These are phyloP conservation scores for Blera fallax DNA, from an alignment of 2,888 invertebrate genomes.

Conservation along the genomic window DNA sequence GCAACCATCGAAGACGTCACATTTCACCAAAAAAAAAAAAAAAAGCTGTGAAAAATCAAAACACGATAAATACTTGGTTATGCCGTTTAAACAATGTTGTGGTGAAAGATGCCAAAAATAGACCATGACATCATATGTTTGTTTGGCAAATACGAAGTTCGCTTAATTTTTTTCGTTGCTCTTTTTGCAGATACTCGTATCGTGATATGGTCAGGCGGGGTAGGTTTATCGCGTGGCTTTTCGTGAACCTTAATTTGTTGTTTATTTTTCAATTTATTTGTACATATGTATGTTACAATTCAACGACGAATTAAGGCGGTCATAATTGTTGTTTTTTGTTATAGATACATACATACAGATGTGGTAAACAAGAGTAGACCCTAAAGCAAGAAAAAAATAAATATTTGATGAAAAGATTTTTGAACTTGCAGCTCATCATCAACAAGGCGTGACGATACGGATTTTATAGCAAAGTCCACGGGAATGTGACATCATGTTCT, in stretches of 20 bases:
- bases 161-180: slow-evolving; percentile 37
- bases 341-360: too few species aligned
- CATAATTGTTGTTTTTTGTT: not conserved
- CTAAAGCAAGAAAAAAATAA: not conserved
- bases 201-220: not conserved
- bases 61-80: slow-evolving; percentile 14
- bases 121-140: slow-evolving; percentile 67
- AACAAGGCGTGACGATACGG: slow-evolving; percentile 10
- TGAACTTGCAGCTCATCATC: slow-evolving; percentile 4
- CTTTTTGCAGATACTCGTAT: slow-evolving; percentile 3
- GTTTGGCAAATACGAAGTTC: slow-evolving; percentile 41
- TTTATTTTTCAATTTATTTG: not conserved
- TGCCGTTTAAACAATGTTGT: slow-evolving; percentile 5
- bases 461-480: slow-evolving; percentile 3
- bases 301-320: not conserved
- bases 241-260: not conserved
- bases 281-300: not conserved
- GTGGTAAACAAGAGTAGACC: too few species aligned
- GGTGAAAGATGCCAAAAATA: slow-evolving; percentile 70
- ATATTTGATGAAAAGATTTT: not conserved
- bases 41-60: slow-evolving; percentile 5
- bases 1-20: slow-evolving; percentile 49
- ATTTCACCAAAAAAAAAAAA: not conserved
- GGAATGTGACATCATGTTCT: slow-evolving; percentile 49
- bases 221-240: not conserved